Base-by-base conservation (phyloP, 2,113 vertebrate species). In the Lipophrys pholis region DNA sequence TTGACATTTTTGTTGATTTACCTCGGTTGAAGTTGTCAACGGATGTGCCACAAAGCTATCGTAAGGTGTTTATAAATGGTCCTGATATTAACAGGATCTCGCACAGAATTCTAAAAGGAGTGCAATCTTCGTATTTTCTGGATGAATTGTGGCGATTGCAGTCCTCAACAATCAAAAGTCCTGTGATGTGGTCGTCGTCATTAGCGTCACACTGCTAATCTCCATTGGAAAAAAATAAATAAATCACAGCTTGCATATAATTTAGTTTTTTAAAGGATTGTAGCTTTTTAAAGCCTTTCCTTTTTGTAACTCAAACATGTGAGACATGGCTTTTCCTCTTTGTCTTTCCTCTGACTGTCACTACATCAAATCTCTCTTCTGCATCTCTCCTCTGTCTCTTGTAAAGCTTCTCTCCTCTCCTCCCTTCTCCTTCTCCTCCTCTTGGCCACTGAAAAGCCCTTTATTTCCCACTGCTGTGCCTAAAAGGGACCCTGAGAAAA, bases 401-500 rank as follows among this genome's bases (percentile, higher is more conserved):
- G 89, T 90, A 90, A 74, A 69, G 52, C 73, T 92, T 83, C 65
- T 76, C 81, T 72, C 62, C 49, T 61, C 69, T 84, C 21, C 83
- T n/a, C n/a, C 21, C 21, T 30, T 30, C 21, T 30, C 21, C 21
- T 30, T 30, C 21, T 30, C 21, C 21, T 30, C 21, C 21, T 30
- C 21, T 30, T 83, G 91, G 82, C 87, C 75, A 39, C 76, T 81
- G 62, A 84, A 76, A 86, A 78, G 78, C 83, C 69, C 17, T 55
- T 89, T 30, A 30, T 93, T 91, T 92, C 84, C 85, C 30, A 69
- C 80, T 60, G 46, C 71, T 69, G 73, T 90, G 82, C 91, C 92
- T 90, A 86, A 85, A 86, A 85, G 73, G 80, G 88, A 91, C 82
- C 76, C 82, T 78, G 89, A 89, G 77, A 90, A 84, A 90, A 66